Percentiles rank a stretch among this genome's conserved stretches.
phyloP scores from a whole-genome alignment of 2,888 invertebrate species.

The Antheraea assamensis region DNA sequence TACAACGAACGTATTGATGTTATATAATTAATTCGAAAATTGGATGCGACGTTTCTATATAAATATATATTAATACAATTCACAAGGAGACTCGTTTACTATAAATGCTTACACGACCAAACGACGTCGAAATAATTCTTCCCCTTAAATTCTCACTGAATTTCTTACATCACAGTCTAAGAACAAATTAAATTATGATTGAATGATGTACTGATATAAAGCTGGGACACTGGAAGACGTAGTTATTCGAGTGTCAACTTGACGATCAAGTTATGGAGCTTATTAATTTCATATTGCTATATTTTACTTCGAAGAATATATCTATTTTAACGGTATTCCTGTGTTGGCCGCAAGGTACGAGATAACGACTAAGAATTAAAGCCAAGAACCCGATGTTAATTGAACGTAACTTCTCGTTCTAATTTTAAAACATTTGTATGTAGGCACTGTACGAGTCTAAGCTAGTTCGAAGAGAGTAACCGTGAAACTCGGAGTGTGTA shows the following conservation, averaged over 20 bases:
- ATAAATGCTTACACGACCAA: background rate
- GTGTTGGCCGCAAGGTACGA: conserved; percentile 61
- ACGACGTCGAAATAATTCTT: background rate
- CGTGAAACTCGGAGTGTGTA: too few species aligned
- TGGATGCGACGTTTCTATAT: background rate
- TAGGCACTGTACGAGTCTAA: too few species aligned
- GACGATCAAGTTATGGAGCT: conserved; percentile 44
- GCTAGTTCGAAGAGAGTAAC: too few species aligned
- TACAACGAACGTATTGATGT: background rate
- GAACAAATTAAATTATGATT: background rate
- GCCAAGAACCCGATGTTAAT: too few species aligned
- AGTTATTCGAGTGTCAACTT: background rate
- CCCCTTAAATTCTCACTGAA: background rate
- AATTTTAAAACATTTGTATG: too few species aligned
- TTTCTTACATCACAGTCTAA: background rate
- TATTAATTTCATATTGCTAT: conserved; percentile 46
- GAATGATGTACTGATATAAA: background rate
- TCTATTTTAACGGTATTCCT: conserved; percentile 55
- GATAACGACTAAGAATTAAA: background rate
- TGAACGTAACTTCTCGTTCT: too few species aligned
- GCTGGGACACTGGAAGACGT: background rate
- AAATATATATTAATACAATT: background rate
- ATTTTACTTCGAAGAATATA: conserved; percentile 56
- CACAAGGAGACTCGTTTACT: background rate
- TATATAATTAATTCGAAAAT: background rate